Base-by-base conservation (phyloP, 1,140 invertebrate species). In the Maconellicoccus hirsutus region DNA sequence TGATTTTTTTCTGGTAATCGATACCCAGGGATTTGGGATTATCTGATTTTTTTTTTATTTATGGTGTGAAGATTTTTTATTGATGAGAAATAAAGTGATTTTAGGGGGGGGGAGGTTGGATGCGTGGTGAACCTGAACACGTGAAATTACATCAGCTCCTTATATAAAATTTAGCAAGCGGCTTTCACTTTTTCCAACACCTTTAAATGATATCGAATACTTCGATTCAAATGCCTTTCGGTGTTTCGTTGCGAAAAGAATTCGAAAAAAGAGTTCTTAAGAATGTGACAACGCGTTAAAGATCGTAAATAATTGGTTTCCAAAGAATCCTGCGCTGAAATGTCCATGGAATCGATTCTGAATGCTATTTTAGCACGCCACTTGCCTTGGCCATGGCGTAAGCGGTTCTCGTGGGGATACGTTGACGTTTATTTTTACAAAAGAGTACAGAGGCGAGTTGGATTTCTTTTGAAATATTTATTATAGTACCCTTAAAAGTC, bases 241-340 rank as follows among this genome's bases (percentile, higher is more conserved):
- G 33, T 38, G 14, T 19, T 14, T 52, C n/a, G n/a, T 16, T 6
- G 42, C 42, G 42, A 66, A 66, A 66, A 66, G 25, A 25, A 14
- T 6, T 59, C 3, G 4, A 59, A 22, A 59, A 59, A 25, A 16
- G 21, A 66, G 25, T 66, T 66, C 61, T 66, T 2, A 66, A 66
- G 61, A 66, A 66, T 66, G 61, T 66, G 61, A 66, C 61, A 66
- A 66, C 61, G 61, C 61, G 61, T 66, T 66, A 66, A 66, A 66
- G 61, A 66, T 66, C 61, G 61, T 66, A 66, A 66, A 66, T 66
- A 66, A 66, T 66, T 25, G 61, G 19, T 66, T 66, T 66, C 61
- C 61, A 66, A 66, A 66, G 61, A 66, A 66, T 66, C 61, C 61
- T 22, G 19, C 10, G n/a, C 22, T 8, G 19, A 66, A 66, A 22